Percentiles rank a stretch among this genome's conserved stretches.
Evolutionary conservation across 2,113 vertebrate genomes (phyloP).

Genomic region (Nothobranchius kuhntae): DNA sequence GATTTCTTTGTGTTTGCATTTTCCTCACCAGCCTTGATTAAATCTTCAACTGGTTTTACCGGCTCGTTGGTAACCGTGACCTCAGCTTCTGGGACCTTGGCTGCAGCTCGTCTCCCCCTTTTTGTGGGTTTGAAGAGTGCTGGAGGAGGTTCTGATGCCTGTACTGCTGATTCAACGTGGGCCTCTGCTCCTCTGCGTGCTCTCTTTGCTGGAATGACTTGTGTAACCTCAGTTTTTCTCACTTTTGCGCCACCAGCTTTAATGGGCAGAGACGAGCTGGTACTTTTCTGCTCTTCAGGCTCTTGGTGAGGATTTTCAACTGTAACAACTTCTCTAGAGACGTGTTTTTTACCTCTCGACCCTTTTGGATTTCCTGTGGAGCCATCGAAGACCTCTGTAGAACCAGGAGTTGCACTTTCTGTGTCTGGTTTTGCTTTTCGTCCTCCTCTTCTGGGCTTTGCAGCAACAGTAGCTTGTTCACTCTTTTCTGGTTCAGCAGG

Average conservation of each 20-base stretch:
- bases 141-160: neutral
- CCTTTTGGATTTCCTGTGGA: slow-evolving; percentile 46
- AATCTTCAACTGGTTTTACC: slow-evolving; percentile 7
- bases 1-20: slow-evolving; percentile 38
- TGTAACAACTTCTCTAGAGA: neutral
- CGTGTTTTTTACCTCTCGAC: slow-evolving; percentile 23
- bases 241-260: slow-evolving; percentile 45
- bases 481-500: neutral
- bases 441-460: slow-evolving; percentile 48
- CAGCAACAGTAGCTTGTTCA: neutral
- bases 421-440: slow-evolving; percentile 28
- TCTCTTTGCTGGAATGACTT: slow-evolving; percentile 48
- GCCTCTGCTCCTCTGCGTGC: slow-evolving; percentile 29
- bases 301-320: neutral
- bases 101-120: slow-evolving; percentile 29
- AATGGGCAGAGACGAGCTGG: slow-evolving; percentile 1
- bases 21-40: neutral
- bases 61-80: neutral
- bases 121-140: slow-evolving; percentile 34
- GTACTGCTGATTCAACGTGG: slow-evolving; percentile 4
- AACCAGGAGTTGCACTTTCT: slow-evolving; percentile 10
- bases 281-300: slow-evolving; percentile 6
- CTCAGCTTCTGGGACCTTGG: slow-evolving; percentile 19
- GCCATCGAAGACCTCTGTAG: slow-evolving; percentile 11
- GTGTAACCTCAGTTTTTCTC: slow-evolving; percentile 20